Base-by-base conservation (phyloP, 2,113 vertebrate species). In the Gallinago paraguaiae region DNA sequence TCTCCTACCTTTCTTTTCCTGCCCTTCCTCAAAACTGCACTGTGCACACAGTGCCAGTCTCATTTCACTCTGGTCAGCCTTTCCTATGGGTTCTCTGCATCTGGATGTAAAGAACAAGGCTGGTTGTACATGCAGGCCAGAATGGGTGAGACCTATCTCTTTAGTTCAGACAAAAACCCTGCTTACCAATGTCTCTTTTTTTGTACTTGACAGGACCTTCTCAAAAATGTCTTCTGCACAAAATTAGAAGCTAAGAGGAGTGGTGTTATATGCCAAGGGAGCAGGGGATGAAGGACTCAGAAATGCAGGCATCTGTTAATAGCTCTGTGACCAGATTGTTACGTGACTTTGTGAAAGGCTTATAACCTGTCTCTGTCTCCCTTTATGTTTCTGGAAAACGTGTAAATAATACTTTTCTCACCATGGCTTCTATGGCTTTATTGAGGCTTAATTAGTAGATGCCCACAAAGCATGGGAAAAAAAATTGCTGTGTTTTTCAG, bases 401-500 rank as follows among this genome's bases (percentile, higher is more conserved):
- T 69, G 63, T 90, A 82, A 94, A 88, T 88, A 96, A 82, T 91
- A 20, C 71, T 88, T 86, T 67, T 90, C 79, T 95, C 64, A 78
- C 76, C 50, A 39, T 43, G 54, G 54, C 43, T 91, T 88, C n/a
- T 63, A 3, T 45, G 70, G 27, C 65, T 82, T 81, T 82, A 64
- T 37, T 78, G 80, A 82, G 46, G 68, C 51, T 90, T 94, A 86
- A 88, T 96, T 95, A 90, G 56, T 80, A 85, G 60, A 80, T 92
- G 85, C 41, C 60, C 85, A 93, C 64, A 92, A 92, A 83, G 64
- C 33, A 31, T 3, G 39, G 61, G 27, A 2, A 37, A 57, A 64
- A 87, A 67, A 53, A 28, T 7, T 28, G 56, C 60, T 48, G 17
- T 69, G 30, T 93, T 90, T 88, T 80, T 79, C 56, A 53, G 56